Base-by-base conservation (phyloP, 1,140 invertebrate genomes). In the Lordiphosa mommai region DNA sequence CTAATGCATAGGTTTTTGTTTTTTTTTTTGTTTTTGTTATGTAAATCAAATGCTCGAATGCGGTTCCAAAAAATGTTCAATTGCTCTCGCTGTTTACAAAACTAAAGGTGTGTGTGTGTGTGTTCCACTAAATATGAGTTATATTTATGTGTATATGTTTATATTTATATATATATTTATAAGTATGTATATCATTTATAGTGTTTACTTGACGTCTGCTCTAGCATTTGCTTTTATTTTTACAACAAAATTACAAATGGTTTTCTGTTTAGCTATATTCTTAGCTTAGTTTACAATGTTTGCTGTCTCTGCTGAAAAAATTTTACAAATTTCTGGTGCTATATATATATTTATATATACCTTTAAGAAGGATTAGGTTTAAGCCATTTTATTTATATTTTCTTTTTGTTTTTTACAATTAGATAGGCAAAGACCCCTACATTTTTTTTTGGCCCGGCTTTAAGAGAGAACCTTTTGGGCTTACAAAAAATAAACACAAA, bases 181-280 rank as follows among this genome's bases (percentile, higher is more conserved):
- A 47, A 56, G 23, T 49, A 36, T 64, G 53, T 71, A 30, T 76
- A 73, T 80, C 61, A 65, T 76, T 82, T 76, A 80, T 82, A 74
- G 67, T 68, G 61, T 72, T 84, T 82, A 72, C 71, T 80, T 68
- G 57, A 82, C 66, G 50, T 56, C 71, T 49, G 63, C 69, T 65
- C 50, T 41, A 68, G 64, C 48, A 67, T 48, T 34, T 64, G 46
- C 36, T 55, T 61, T 65, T 10, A 66, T 82, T 77, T 84, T 84
- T 84, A 84, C 77, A 84, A 84, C 77, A 84, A 82, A 27, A 84
- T 84, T 84, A 84, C 77, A 84, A 84, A 77, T 84, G 55, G 33
- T 72, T 84, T 68, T 43, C 27, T 49, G 41, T 53, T 65, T 65
- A 59, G 49, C 49, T 57, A 55, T 60, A 29, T 73, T 32, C 61